Conservation (phyloP, 2,888 invertebrate genomes). For the Folsomia candida region DNA sequence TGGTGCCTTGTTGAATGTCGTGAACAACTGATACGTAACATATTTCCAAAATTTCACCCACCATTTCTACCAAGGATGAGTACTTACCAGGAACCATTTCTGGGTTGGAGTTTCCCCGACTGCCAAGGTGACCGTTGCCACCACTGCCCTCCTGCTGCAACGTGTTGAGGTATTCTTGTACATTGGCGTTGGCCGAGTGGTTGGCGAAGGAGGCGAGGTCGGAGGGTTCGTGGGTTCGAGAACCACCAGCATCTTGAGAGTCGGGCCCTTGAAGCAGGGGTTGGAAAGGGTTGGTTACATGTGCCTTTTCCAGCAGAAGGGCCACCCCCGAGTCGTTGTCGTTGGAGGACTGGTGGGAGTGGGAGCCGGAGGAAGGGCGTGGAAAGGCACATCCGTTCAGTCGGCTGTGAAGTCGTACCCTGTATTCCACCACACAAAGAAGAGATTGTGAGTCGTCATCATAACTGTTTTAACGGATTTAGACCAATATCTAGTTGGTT, state of each 20-base stretch:
- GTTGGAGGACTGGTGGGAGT: too few species aligned
- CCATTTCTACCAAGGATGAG: neutral
- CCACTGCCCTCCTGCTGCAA: conserved; percentile 14
- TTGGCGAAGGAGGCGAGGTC: neutral
- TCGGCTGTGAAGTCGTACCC: conserved; percentile 36
- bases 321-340: conserved; percentile 52
- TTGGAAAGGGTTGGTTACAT: conserved; percentile 4
- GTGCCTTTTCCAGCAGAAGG: conserved; percentile 50
- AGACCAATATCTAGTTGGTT: too few species aligned
- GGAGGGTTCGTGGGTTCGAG: neutral
- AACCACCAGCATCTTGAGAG: too few species aligned
- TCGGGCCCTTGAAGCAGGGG: conserved; percentile 1
- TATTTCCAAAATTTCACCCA: too few species aligned
- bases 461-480: too few species aligned
- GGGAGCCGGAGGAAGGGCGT: conserved; percentile 51
- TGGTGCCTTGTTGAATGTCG: too few species aligned
- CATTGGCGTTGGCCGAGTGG: conserved; percentile 48
- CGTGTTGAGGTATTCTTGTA: conserved; percentile 51
- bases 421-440: conserved; percentile 27
- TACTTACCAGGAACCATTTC: conserved; percentile 17
- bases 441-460: too few species aligned
- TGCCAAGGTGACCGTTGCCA: conserved; percentile 8
- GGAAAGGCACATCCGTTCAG: conserved; percentile 32
- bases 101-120: neutral
- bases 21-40: too few species aligned